Percentiles rank a stretch among this genome's conserved stretches.
Evolutionary conservation across 2,797 vertebrate species (phyloP).

Genomic region (Alfaro cultratus): DNA sequence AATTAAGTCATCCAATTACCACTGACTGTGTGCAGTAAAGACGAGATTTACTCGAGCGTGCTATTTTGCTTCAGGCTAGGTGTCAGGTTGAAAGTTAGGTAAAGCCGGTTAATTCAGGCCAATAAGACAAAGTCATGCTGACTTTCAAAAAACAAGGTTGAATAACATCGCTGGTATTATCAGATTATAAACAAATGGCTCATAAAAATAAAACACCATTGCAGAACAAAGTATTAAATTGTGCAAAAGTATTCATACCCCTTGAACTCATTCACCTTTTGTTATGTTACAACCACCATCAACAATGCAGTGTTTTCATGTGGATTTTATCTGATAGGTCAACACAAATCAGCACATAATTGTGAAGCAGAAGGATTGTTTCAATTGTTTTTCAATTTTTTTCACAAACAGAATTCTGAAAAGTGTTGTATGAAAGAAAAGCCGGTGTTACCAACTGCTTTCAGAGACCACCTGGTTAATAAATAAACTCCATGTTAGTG

Average conservation of each 20-base stretch:
- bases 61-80: slow-evolving; percentile 9
- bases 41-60: not conserved
- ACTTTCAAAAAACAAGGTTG: not conserved
- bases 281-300: not conserved
- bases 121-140: not conserved
- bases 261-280: not conserved
- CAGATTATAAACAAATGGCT: not conserved
- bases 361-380: not conserved
- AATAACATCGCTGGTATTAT: not conserved
- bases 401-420: not conserved
- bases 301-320: not conserved
- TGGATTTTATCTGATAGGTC: not conserved
- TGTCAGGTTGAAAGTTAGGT: not conserved
- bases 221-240: not conserved
- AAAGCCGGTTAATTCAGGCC: not conserved
- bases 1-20: slow-evolving; percentile 9
- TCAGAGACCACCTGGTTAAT: not conserved
- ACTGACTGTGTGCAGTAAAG: not conserved
- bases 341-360: not conserved
- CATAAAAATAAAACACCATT: not conserved
- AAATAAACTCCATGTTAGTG: not conserved
- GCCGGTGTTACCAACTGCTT: not conserved
- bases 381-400: not conserved
- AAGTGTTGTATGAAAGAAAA: not conserved
- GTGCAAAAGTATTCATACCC: not conserved